Evolutionary conservation across 2,888 invertebrate species (phyloP).

Genomic region (Drosophila pseudotakahashii): DNA sequence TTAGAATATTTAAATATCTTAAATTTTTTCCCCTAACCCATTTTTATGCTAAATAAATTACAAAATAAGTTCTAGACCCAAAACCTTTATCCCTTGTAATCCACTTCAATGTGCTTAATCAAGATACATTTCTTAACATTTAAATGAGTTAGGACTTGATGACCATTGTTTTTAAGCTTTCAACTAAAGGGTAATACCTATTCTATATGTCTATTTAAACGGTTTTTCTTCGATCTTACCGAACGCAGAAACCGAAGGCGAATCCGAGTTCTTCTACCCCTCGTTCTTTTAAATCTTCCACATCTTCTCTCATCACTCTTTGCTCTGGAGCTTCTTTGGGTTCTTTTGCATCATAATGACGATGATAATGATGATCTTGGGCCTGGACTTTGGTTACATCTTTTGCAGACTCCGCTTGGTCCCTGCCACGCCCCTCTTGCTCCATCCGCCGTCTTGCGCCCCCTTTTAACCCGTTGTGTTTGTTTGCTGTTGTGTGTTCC

Average conservation of each 20-base stretch:
- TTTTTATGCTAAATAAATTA: too few species aligned
- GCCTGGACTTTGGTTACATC: conserved; percentile 46
- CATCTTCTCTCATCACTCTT: conserved; percentile 24
- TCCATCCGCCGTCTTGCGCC: not conserved
- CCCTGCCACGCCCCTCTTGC: conserved; percentile 1
- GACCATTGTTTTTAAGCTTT: too few species aligned
- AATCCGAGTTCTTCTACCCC: conserved; percentile 5
- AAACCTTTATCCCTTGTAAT: too few species aligned
- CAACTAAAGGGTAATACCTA: not conserved
- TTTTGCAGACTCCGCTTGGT: conserved; percentile 37
- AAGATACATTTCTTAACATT: too few species aligned
- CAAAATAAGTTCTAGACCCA: too few species aligned
- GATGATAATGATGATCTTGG: conserved; percentile 11
- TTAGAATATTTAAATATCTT: too few species aligned
- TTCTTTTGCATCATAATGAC: conserved; percentile 39
- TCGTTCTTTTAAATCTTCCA: conserved; percentile 7
- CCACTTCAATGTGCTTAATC: too few species aligned
- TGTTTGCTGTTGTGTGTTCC: conserved; percentile 33
- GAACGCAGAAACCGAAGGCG: conserved; percentile 9
- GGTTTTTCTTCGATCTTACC: not conserved
- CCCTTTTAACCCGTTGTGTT: conserved; percentile 34
- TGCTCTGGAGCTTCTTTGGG: conserved; percentile 38
- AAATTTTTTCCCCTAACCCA: too few species aligned
- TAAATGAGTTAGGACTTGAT: too few species aligned
- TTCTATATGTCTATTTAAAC: not conserved